These are phyloP conservation scores for Ecdyonurus torrentis DNA, from an alignment of 2,888 invertebrate species.

Conservation along the genomic window DNA sequence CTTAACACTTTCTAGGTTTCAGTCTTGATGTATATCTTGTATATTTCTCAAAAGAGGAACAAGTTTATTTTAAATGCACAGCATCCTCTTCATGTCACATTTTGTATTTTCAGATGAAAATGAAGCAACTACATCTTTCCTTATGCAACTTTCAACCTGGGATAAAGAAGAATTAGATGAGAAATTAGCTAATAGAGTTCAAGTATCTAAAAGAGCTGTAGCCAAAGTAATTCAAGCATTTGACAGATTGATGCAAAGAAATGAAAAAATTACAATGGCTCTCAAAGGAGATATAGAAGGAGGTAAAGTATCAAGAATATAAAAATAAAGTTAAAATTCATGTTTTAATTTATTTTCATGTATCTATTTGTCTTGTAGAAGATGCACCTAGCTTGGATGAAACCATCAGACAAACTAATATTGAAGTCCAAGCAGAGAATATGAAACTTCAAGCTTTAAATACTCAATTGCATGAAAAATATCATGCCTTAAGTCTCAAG, in stretches of 20 bases:
- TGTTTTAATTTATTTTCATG: too few species aligned
- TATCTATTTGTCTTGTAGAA: too few species aligned
- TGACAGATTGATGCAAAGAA: conserved; percentile 86
- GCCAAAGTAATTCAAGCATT: conserved; percentile 94
- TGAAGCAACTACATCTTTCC: conserved; percentile 89
- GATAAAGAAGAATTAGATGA: conserved; percentile 95
- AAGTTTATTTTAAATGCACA: too few species aligned
- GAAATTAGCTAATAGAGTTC: conserved; percentile 85
- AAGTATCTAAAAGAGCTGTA: conserved; percentile 90
- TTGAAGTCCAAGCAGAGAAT: conserved; percentile 80
- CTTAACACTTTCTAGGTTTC: too few species aligned
- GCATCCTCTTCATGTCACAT: too few species aligned
- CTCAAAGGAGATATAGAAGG: conserved; percentile 68
- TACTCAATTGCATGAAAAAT: conserved; percentile 80
- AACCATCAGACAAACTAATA: conserved; percentile 67
- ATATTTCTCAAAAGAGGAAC: too few species aligned
- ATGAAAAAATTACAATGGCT: conserved; percentile 82
- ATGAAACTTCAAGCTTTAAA: conserved; percentile 78
- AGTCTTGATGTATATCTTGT: too few species aligned
- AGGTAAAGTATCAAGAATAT: conserved; percentile 23
- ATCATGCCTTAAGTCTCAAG: conserved; percentile 81
- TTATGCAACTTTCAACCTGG: conserved; percentile 92
- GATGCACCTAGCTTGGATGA: conserved; percentile 61
- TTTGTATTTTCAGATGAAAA: conserved; percentile 78
- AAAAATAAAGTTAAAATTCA: not conserved